Percentiles rank a stretch among this genome's conserved stretches.
phyloP scores from a whole-genome alignment of 2,113 vertebrate genomes.

The Hylia prasina region DNA sequence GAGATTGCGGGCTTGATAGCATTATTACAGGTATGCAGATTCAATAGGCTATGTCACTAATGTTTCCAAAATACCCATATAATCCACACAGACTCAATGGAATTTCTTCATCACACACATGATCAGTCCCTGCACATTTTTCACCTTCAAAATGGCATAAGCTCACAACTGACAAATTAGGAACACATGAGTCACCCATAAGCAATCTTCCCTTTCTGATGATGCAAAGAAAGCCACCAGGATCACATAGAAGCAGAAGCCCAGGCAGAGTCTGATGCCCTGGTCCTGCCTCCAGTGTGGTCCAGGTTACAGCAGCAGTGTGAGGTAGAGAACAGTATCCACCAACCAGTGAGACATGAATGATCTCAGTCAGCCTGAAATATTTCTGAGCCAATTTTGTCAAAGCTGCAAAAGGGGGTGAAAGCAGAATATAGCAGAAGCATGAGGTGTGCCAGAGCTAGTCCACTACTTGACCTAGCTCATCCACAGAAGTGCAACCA shows the following conservation, averaged over 20 bases:
- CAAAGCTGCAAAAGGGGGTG: background rate
- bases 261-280: background rate
- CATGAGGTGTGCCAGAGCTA: background rate
- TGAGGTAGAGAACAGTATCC: background rate
- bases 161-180: background rate
- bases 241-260: background rate
- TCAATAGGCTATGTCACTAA: background rate
- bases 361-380: background rate
- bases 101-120: background rate
- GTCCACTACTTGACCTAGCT: background rate
- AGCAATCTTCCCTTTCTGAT: background rate
- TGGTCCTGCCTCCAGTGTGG: background rate
- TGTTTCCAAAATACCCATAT: background rate
- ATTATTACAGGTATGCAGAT: background rate
- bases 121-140: background rate
- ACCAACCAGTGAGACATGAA: fast-evolving
- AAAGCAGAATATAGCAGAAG: background rate
- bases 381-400: background rate
- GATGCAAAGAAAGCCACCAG: background rate
- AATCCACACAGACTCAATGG: background rate
- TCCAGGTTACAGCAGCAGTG: fast-evolving
- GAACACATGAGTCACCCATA: background rate
- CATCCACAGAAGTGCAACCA: background rate
- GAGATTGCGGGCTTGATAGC: background rate
- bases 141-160: background rate